Conservation (phyloP, 1,140 invertebrate species). For the Drosophila virilis region DNA sequence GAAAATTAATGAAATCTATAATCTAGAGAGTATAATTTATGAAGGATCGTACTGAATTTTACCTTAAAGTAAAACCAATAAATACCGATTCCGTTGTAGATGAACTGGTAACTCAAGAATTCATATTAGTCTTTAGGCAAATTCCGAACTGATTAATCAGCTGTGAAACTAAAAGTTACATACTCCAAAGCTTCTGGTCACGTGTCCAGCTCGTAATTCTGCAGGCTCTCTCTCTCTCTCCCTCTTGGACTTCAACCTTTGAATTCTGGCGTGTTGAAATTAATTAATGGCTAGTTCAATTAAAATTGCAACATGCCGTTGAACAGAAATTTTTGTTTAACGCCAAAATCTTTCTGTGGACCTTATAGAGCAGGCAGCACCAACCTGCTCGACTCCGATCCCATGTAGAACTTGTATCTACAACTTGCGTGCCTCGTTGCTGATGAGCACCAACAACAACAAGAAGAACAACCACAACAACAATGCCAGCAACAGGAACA, state of each 20-base stretch:
- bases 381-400: slow-evolving; percentile 16
- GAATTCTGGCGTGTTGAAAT: slow-evolving; percentile 53
- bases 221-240: not conserved
- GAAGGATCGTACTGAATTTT: no score
- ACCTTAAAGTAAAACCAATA: no score
- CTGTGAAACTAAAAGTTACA: no score
- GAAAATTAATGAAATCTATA: no score
- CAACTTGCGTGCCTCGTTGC: slow-evolving; percentile 75
- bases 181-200: slow-evolving; percentile 19
- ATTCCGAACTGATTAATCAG: slow-evolving; percentile 14
- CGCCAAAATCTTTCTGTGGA: slow-evolving; percentile 22
- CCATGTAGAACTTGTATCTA: slow-evolving; percentile 75
- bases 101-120: no score
- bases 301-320: slow-evolving; percentile 81
- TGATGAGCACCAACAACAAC: slow-evolving; percentile 64
- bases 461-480: slow-evolving; percentile 14
- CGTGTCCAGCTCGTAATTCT: slow-evolving; percentile 15
- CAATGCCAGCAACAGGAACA: slow-evolving; percentile 17
- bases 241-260: slow-evolving; percentile 10
- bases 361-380: slow-evolving; percentile 2
- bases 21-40: no score
- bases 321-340: slow-evolving; percentile 53
- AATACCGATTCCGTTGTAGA: no score
- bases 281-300: slow-evolving; percentile 81
- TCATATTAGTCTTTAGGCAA: not conserved